Conservation (phyloP, 37 sponge, comb jelly and placozoan species). For the Beroe ovata region DNA sequence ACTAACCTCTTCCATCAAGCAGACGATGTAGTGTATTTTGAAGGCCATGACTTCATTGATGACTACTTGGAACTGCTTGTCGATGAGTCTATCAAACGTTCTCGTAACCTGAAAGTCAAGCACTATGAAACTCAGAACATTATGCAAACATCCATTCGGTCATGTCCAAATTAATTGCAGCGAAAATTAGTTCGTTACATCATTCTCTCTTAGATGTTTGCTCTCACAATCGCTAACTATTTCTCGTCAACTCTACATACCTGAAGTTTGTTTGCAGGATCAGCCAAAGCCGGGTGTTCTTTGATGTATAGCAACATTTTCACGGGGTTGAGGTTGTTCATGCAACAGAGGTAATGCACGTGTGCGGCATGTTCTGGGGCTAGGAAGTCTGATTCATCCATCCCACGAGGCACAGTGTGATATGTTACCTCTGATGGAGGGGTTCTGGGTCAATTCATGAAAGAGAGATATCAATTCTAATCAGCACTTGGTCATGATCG, state of each 20-base stretch:
- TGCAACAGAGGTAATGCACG: constrained; percentile 30
- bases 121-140: too few species aligned
- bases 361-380: constrained; percentile 1
- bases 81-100: constrained; percentile 24
- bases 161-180: too few species aligned
- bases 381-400: constrained; percentile 39
- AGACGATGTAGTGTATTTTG: constrained; percentile 40
- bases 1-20: constrained; percentile 40
- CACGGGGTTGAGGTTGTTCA: constrained; percentile 56
- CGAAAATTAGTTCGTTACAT: too few species aligned
- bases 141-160: too few species aligned
- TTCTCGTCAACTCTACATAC: too few species aligned
- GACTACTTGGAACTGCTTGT: constrained; percentile 34
- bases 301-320: constrained; percentile 62
- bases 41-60: constrained; percentile 47
- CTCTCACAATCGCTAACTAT: too few species aligned
- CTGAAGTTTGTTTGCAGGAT: constrained; percentile 52
- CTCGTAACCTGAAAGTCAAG: constrained; percentile 17
- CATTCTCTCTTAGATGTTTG: too few species aligned
- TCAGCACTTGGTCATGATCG: too few species aligned
- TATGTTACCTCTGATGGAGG: constrained; percentile 15
- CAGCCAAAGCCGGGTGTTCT: background rate
- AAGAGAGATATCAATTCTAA: too few species aligned
- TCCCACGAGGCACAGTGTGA: constrained; percentile 41
- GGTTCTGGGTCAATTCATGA: too few species aligned